These are phyloP conservation scores for Pristionchus maxplancki DNA, from an alignment of 2,888 invertebrate genomes.

Conservation along the genomic window DNA sequence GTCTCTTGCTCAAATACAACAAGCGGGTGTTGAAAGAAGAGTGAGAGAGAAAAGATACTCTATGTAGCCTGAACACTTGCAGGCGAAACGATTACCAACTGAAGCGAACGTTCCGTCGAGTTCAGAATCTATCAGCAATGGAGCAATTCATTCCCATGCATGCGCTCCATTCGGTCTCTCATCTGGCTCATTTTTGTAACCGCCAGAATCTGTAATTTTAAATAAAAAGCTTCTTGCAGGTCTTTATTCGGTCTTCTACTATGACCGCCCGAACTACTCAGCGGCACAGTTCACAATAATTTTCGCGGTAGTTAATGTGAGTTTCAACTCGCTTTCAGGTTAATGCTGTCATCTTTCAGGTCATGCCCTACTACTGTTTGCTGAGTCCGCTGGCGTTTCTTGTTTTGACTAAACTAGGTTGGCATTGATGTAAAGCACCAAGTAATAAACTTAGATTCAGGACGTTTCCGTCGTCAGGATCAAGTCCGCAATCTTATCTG, in stretches of 20 bases:
- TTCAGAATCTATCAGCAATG: not conserved
- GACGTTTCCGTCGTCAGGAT: not conserved
- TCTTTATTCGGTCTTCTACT: not conserved
- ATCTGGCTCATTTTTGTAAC: not conserved
- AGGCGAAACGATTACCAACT: not conserved
- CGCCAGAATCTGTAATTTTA: no score
- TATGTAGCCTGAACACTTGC: not conserved
- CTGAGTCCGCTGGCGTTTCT: not conserved
- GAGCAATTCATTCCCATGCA: not conserved
- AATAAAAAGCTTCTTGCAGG: not conserved
- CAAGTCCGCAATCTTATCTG: not conserved
- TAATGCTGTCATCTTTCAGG: not conserved
- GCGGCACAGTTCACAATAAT: not conserved
- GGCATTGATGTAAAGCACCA: not conserved
- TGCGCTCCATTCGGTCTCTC: not conserved
- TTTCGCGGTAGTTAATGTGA: not conserved
- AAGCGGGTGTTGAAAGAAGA: not conserved
- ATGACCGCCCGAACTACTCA: not conserved
- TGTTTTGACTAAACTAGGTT: not conserved
- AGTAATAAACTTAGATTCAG: not conserved
- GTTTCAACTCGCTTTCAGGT: not conserved
- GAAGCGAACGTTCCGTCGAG: not conserved
- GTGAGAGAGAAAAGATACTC: not conserved
- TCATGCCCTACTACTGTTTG: conserved; percentile 5
- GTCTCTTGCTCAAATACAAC: not conserved